Evolutionary conservation across 2,113 vertebrate species (phyloP).

Genomic region (Grammomys dolichurus): DNA sequence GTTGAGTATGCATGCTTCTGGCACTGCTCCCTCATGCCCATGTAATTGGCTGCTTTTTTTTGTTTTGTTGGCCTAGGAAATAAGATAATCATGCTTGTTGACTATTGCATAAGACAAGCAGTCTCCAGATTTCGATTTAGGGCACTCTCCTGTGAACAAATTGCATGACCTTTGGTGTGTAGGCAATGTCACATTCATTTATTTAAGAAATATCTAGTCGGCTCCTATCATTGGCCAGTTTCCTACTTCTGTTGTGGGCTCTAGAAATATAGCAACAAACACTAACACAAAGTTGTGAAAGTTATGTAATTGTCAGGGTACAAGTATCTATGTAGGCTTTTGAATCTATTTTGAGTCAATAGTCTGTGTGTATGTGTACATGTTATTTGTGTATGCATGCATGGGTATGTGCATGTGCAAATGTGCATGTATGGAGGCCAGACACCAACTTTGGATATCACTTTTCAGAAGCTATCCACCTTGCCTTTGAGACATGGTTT

Average conservation of each 20-base stretch:
- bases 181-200: slow-evolving; percentile 55
- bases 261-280: slow-evolving; percentile 27
- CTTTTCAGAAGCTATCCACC: neutral
- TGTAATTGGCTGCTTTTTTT: slow-evolving; percentile 68
- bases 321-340: slow-evolving; percentile 19
- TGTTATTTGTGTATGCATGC: neutral
- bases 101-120: slow-evolving; percentile 51
- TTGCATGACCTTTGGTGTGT: slow-evolving; percentile 48
- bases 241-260: neutral
- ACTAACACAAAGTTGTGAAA: slow-evolving; percentile 1
- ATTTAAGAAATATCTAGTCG: slow-evolving; percentile 57
- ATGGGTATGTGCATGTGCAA: neutral
- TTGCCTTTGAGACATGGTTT: neutral
- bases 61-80: slow-evolving; percentile 66
- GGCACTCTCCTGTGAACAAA: slow-evolving; percentile 36
- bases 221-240: slow-evolving; percentile 4
- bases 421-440: neutral
- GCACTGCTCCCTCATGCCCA: neutral
- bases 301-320: neutral
- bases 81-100: slow-evolving; percentile 50
- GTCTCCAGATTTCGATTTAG: slow-evolving; percentile 36
- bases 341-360: neutral
- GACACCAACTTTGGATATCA: too few relatives aligned
- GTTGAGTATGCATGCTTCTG: slow-evolving; percentile 24
- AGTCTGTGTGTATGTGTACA: neutral